Percentiles rank a stretch among this genome's conserved stretches.
Conservation (phyloP, 2,888 invertebrate genomes). For the Sinohyriopsis cumingii region DNA sequence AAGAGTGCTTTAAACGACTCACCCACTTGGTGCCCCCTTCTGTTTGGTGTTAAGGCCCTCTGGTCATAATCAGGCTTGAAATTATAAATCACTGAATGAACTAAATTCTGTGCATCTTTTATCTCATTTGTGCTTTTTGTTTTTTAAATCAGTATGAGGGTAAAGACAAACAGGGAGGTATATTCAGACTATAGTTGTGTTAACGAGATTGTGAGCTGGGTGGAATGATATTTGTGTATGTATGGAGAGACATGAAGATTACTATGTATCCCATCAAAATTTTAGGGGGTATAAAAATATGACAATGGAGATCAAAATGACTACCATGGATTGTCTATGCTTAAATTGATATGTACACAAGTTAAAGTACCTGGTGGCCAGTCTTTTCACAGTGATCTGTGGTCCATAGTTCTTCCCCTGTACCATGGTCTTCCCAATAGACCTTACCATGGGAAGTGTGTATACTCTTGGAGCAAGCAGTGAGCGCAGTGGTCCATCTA, state of each 20-base stretch:
- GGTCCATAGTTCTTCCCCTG: conserved; percentile 80
- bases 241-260: not conserved
- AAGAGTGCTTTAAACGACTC: too few species aligned
- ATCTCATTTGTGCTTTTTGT: too few species aligned
- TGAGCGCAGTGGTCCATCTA: conserved; percentile 72
- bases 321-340: not conserved
- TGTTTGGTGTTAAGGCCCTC: too few species aligned
- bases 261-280: not conserved
- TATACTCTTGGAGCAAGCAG: conserved; percentile 78
- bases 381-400: conserved; percentile 78
- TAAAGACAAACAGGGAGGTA: too few species aligned
- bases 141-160: too few species aligned
- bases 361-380: conserved; percentile 74
- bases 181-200: too few species aligned
- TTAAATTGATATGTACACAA: not conserved
- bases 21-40: too few species aligned
- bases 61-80: too few species aligned
- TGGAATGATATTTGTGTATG: too few species aligned
- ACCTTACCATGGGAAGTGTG: conserved; percentile 78
- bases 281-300: not conserved
- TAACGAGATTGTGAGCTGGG: too few species aligned
- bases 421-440: conserved; percentile 80
- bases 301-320: not conserved
- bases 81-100: too few species aligned
- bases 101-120: too few species aligned